A percentile compares a stretch with the other conserved stretches of the same genome.
Evolutionary conservation across 1,140 invertebrate genomes (phyloP).

Genomic region (Anadara kagoshimensis): DNA sequence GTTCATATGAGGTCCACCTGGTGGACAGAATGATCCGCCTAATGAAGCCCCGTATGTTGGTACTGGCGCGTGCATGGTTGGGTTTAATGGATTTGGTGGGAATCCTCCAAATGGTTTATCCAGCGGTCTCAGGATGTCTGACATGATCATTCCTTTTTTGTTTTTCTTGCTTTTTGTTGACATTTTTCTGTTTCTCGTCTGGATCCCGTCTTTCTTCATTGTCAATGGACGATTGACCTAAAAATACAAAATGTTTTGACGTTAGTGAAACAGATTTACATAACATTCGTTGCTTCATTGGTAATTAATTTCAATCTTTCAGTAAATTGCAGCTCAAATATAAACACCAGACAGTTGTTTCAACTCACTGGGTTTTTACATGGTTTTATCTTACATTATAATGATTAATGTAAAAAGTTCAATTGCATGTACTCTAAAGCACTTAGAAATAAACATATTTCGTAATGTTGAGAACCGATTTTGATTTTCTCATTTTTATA

Average conservation of each 20-base stretch:
- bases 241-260: conserved; percentile 36
- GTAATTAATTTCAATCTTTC: too few species aligned
- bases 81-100: conserved; percentile 52
- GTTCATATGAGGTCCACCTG: conserved; percentile 53
- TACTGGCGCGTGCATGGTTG: conserved; percentile 67
- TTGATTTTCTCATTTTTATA: too few species aligned
- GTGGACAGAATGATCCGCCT: conserved; percentile 50
- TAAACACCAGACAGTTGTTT: too few species aligned
- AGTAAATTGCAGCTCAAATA: too few species aligned
- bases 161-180: conserved; percentile 72
- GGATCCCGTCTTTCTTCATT: conserved; percentile 99
- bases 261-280: too few species aligned
- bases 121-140: conserved; percentile 65
- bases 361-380: too few species aligned
- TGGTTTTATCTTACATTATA: too few species aligned
- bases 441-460: too few species aligned
- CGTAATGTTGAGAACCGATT: too few species aligned
- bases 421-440: too few species aligned
- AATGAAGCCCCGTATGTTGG: conserved; percentile 63
- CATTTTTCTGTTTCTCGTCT: conserved; percentile 94
- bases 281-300: too few species aligned
- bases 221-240: conserved; percentile 98
- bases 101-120: conserved; percentile 66
- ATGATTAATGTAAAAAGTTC: too few species aligned
- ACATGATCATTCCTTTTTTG: conserved; percentile 66